These are phyloP conservation scores for Eulacestoma nigropectus DNA, from an alignment of 2,113 vertebrate species.

Conservation along the genomic window DNA sequence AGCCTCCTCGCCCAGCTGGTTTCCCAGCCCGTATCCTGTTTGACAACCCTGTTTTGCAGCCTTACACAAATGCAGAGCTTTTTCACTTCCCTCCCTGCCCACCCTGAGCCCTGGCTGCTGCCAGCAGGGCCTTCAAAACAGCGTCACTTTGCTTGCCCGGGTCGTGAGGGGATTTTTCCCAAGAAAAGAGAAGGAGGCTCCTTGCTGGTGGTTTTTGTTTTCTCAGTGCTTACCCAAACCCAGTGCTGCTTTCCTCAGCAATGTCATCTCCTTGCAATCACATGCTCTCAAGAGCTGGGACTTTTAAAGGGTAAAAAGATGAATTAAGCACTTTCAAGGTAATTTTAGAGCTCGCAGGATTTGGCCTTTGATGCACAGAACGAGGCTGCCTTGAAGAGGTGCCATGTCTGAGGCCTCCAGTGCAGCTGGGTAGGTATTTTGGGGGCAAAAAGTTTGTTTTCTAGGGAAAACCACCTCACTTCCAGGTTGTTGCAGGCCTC, in stretches of 20 bases:
- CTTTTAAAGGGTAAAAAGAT: neutral
- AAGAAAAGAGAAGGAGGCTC: neutral
- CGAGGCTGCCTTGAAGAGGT: neutral
- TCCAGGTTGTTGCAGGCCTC: neutral
- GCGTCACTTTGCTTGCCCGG: rapidly evolving
- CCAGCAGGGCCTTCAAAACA: neutral
- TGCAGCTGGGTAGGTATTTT: neutral
- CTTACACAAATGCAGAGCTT: neutral
- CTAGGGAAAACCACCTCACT: neutral
- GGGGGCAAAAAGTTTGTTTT: neutral
- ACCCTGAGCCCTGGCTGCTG: neutral
- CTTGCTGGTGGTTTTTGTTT: neutral
- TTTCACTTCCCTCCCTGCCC: conserved; percentile 12
- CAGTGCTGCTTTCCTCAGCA: neutral
- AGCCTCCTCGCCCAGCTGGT: neutral
- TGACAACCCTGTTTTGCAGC: neutral
- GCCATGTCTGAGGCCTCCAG: neutral
- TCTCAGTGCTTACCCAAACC: rapidly evolving
- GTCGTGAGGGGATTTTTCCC: neutral
- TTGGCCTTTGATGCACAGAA: neutral
- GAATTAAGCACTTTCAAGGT: neutral
- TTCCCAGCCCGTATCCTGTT: conserved; percentile 1
- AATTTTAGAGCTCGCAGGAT: neutral
- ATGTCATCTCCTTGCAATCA: neutral
- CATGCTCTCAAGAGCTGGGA: neutral